These are phyloP conservation scores for Anas platyrhynchos DNA, from an alignment of 2,113 vertebrate genomes.

Conservation along the genomic window DNA sequence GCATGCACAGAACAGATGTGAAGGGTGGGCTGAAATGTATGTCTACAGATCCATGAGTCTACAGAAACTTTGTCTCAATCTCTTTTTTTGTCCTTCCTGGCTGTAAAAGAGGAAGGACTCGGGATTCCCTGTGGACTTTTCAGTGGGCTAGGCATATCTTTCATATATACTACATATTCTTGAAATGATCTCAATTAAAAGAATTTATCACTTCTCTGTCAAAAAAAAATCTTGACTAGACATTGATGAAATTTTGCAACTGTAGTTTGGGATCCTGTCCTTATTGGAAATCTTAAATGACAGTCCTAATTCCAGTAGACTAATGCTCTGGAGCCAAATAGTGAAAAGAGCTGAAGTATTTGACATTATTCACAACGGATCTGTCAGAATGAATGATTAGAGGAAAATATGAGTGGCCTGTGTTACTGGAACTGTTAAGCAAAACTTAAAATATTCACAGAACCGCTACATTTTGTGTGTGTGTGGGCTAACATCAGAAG, in stretches of 20 bases:
- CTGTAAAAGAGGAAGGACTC: constrained; percentile 5
- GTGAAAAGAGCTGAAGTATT: neutral
- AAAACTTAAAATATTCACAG: neutral
- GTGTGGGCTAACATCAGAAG: neutral
- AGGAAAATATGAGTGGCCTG: neutral
- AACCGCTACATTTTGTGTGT: neutral
- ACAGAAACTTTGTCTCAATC: neutral
- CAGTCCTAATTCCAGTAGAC: neutral
- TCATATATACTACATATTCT: neutral
- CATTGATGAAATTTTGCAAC: neutral
- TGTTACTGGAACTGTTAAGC: neutral
- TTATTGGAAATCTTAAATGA: neutral
- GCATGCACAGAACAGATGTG: neutral
- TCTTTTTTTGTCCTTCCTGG: constrained; percentile 21
- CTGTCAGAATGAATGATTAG: neutral
- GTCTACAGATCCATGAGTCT: neutral
- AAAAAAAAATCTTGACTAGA: neutral
- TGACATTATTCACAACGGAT: neutral
- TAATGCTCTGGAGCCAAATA: neutral
- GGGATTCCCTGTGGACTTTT: neutral
- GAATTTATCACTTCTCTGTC: neutral
- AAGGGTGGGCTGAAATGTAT: neutral
- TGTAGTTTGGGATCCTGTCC: neutral
- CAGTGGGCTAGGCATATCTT: neutral
- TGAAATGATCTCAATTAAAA: constrained; percentile 26